phyloP scores from a whole-genome alignment of 2,113 vertebrate genomes.

The Odocoileus virginianus region DNA sequence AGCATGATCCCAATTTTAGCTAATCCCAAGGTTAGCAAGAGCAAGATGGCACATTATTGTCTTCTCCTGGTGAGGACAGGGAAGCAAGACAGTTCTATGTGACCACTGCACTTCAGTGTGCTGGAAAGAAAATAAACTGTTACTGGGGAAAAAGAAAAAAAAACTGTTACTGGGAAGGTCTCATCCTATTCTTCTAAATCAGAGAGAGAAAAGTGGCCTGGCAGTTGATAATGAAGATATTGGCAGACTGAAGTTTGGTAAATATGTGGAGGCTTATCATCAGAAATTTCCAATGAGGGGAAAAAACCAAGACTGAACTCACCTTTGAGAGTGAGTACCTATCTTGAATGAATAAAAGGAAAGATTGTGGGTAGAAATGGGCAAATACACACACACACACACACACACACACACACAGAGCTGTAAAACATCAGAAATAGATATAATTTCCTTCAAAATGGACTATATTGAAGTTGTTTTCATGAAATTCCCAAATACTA shows the following conservation, averaged over 20 bases:
- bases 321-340: background rate
- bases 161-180: background rate
- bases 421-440: background rate
- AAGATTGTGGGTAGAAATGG: background rate
- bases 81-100: background rate
- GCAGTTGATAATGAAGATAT: background rate
- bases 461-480: background rate
- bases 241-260: background rate
- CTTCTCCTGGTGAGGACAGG: background rate
- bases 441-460: background rate
- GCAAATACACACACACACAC: background rate
- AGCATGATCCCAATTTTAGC: background rate
- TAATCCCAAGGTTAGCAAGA: background rate
- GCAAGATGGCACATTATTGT: background rate
- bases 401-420: background rate
- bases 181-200: background rate
- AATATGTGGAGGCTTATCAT: background rate
- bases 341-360: background rate
- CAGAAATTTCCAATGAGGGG: background rate
- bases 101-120: background rate
- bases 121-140: background rate
- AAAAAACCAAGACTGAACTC: background rate
- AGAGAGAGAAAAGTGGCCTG: background rate
- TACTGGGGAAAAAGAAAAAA: background rate
- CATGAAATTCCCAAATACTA: background rate